Evolutionary conservation across 2,888 invertebrate genomes (phyloP), one percentile per base, ranked within the genome.

Genomic region (Pegoplata infirma): DNA sequence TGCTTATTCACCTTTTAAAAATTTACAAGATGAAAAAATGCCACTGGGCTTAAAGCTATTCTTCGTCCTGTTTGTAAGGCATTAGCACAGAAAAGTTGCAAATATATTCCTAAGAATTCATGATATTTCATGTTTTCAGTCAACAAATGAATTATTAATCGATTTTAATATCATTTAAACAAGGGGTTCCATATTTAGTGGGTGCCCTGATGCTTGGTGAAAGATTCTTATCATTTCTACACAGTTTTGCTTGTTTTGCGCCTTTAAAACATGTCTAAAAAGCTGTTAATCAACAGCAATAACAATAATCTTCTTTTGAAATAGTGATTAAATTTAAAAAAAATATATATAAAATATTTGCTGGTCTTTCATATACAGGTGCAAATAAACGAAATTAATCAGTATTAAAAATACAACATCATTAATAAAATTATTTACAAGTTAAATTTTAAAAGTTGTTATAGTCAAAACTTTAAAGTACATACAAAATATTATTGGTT

Each of bases 41-140:
- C 79, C 79, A 79, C 79, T 79, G 75, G 75, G 71, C 75, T 75
- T 75, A 36, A 17, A 61, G 17, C 14, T 36, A n/a, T 5, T 12
- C 58, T 63, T 23, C 36, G 56, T 77, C 53, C 49, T 32, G n/a
- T n/a, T n/a, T 63, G 47, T n/a, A n/a, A n/a, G n/a, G n/a, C n/a
- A n/a, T n/a, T n/a, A 16, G 23, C 21, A 51, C 5, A 53, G 2
- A 12, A 19, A 55, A 36, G 5, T n/a, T 10, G 44, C 16, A 66
- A 51, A 23, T 36, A 55, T 10, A 58, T 53, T 28, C 19, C 5
- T 47, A 55, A 40, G 46, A 49, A 56, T 47, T 32, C 10, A 17
- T 44, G 28, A 49, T 28, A 3, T 59, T 49, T 69, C 59, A 53
- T 76, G 69, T 71, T 66, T 76, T 64, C 16, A 46, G 51, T 47